Percentiles rank a stretch among this genome's conserved stretches.
These are phyloP conservation scores for Schizotus pectinicornis DNA, from an alignment of 2,888 invertebrate genomes.

Conservation along the genomic window DNA sequence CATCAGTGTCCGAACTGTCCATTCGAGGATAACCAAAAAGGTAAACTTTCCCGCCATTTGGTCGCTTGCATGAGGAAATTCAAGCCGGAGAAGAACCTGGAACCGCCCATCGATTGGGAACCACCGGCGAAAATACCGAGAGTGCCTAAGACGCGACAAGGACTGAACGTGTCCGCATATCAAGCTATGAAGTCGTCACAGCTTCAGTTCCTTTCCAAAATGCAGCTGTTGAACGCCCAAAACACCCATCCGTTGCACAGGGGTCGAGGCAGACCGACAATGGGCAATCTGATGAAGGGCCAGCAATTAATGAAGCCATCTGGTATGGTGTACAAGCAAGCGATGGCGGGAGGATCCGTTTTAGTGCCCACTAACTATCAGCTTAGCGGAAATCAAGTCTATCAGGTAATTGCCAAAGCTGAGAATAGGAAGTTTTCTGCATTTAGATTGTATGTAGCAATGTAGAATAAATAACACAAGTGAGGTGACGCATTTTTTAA, in stretches of 20 bases:
- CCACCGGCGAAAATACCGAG: slow-evolving; percentile 92
- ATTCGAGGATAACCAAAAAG: slow-evolving; percentile 92
- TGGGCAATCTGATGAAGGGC: slow-evolving; percentile 41
- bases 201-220: slow-evolving; percentile 52
- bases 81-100: slow-evolving; percentile 83
- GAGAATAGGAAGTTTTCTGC: not conserved
- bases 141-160: slow-evolving; percentile 61
- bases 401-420: slow-evolving; percentile 60
- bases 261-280: slow-evolving; percentile 53
- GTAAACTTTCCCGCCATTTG: slow-evolving; percentile 86
- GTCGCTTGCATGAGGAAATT: slow-evolving; percentile 89
- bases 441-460: not conserved
- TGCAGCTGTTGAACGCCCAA: slow-evolving; percentile 49
- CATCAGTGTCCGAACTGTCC: slow-evolving; percentile 94
- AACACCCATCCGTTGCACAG: slow-evolving; percentile 45
- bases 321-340: slow-evolving; percentile 73
- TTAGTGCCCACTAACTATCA: slow-evolving; percentile 67
- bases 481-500: not conserved
- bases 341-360: slow-evolving; percentile 63
- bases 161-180: slow-evolving; percentile 54
- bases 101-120: slow-evolving; percentile 90
- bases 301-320: slow-evolving; percentile 50
- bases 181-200: slow-evolving; percentile 60
- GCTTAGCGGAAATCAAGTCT: slow-evolving; percentile 67
- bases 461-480: not conserved